These are phyloP conservation scores for Gastrophysa polygoni DNA, from an alignment of 2,888 invertebrate species.

Conservation along the genomic window DNA sequence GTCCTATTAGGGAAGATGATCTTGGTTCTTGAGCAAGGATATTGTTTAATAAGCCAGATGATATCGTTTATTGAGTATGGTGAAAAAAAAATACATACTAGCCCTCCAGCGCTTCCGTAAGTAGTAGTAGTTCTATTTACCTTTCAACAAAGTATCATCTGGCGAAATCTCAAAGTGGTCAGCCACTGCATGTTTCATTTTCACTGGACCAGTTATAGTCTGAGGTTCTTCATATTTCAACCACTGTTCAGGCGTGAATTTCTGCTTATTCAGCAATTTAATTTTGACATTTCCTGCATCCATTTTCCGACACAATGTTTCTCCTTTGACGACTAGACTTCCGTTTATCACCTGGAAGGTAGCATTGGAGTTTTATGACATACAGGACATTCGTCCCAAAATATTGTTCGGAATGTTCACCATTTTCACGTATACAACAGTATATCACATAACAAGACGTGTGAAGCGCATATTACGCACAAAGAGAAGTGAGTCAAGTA, in stretches of 20 bases:
- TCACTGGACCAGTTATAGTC: constrained; percentile 44
- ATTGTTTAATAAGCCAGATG: too few relatives aligned
- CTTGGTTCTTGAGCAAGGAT: too few relatives aligned
- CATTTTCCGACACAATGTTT: constrained; percentile 33
- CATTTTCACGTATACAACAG: too few relatives aligned
- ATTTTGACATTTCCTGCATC: constrained; percentile 38
- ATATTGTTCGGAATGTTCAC: too few relatives aligned
- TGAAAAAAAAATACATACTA: too few relatives aligned
- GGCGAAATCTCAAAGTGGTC: constrained; percentile 35
- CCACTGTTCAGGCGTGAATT: constrained; percentile 48
- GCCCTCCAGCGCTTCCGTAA: too few relatives aligned
- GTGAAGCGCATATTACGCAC: too few relatives aligned
- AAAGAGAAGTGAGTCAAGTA: too few relatives aligned
- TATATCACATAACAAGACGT: too few relatives aligned
- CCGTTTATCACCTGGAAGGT: constrained; percentile 40
- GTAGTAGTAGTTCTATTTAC: constrained; percentile 29
- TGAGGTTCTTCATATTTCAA: constrained; percentile 46
- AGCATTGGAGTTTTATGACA: neutral
- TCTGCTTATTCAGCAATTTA: constrained; percentile 40
- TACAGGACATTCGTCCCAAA: too few relatives aligned
- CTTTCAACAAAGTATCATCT: constrained; percentile 38
- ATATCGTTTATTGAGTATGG: too few relatives aligned
- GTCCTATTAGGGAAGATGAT: too few relatives aligned
- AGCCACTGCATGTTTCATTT: constrained; percentile 33
- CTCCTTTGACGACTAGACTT: constrained; percentile 38